A percentile compares a stretch with the other conserved stretches of the same genome.
Conservation (phyloP, 2,888 invertebrate species). For the Cloeon dipterum region DNA sequence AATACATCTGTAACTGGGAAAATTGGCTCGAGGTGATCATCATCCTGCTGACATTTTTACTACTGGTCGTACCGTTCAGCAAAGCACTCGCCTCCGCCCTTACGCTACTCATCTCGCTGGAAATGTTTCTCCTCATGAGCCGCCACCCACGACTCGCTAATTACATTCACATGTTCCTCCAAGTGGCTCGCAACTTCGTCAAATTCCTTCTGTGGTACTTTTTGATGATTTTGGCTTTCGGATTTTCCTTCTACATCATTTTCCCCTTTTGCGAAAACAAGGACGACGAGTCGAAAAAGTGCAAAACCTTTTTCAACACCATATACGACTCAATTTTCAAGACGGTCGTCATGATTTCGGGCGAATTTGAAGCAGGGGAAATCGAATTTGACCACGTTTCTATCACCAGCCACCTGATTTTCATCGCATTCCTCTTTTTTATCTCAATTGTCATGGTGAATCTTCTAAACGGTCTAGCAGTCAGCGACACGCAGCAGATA, state of each 20-base stretch:
- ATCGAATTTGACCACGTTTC: conserved; percentile 45
- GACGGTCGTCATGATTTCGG: conserved; percentile 67
- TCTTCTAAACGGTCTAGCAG: conserved; percentile 61
- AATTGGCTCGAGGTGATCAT: too few species aligned
- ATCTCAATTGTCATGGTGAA: conserved; percentile 65
- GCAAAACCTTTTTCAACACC: conserved; percentile 38
- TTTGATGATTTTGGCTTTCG: conserved; percentile 58
- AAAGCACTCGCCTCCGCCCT: too few species aligned
- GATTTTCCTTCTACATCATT: conserved; percentile 54
- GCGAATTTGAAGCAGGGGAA: conserved; percentile 23
- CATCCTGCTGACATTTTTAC: too few species aligned
- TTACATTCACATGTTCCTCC: conserved; percentile 61
- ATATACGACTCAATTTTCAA: conserved; percentile 53
- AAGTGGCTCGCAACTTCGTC: conserved; percentile 56
- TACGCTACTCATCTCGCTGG: too few species aligned
- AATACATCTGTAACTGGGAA: too few species aligned
- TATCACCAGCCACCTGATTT: conserved; percentile 52
- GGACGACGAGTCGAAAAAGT: too few species aligned
- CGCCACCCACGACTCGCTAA: conserved; percentile 58
- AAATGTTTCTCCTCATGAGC: too few species aligned
- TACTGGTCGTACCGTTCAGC: too few species aligned
- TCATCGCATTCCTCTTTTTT: conserved; percentile 58
- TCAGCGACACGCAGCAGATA: conserved; percentile 62
- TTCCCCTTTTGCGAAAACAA: conserved; percentile 23
- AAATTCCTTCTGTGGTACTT: conserved; percentile 60